Conservation (phyloP, 2,888 invertebrate species). For the Cremastinae sp. region DNA sequence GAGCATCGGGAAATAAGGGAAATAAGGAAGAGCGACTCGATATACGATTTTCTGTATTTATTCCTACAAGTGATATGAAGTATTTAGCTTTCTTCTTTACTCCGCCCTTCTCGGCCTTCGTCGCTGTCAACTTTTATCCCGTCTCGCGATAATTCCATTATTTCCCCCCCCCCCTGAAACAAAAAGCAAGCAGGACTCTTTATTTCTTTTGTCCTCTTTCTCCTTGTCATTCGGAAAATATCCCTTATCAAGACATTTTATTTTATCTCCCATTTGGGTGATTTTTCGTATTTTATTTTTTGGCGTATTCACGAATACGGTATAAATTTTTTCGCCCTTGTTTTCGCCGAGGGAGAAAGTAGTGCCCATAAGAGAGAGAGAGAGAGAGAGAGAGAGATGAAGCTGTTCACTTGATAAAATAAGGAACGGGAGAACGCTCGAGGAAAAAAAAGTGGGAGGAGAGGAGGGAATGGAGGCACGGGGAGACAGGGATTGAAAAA, state of each 20-base stretch:
- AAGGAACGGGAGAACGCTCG: not conserved
- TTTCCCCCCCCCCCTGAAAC: too few relatives aligned
- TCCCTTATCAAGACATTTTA: not conserved
- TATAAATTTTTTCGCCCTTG: too few relatives aligned
- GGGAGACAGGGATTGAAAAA: slow-evolving; percentile 17
- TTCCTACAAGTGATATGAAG: slow-evolving; percentile 9
- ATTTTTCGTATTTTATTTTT: not conserved
- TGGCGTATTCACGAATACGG: too few relatives aligned
- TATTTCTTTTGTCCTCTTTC: not conserved
- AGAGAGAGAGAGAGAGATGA: slow-evolving; percentile 1
- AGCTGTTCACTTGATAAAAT: too few relatives aligned
- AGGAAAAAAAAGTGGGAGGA: not conserved
- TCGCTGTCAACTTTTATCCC: slow-evolving; percentile 26
- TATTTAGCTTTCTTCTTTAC: slow-evolving; percentile 30
- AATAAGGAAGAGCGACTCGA: slow-evolving; percentile 8
- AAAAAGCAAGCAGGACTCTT: not conserved
- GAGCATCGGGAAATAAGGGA: not conserved
- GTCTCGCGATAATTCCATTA: too few relatives aligned
- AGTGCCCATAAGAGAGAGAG: not conserved
- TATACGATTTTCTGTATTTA: not conserved
- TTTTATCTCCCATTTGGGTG: too few relatives aligned
- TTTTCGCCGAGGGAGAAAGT: not conserved
- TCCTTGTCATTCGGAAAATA: not conserved
- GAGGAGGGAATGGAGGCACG: slow-evolving; percentile 7
- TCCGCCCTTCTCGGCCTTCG: not conserved